phyloP scores from a whole-genome alignment of 2,888 invertebrate genomes.

The Heliconius aoede region DNA sequence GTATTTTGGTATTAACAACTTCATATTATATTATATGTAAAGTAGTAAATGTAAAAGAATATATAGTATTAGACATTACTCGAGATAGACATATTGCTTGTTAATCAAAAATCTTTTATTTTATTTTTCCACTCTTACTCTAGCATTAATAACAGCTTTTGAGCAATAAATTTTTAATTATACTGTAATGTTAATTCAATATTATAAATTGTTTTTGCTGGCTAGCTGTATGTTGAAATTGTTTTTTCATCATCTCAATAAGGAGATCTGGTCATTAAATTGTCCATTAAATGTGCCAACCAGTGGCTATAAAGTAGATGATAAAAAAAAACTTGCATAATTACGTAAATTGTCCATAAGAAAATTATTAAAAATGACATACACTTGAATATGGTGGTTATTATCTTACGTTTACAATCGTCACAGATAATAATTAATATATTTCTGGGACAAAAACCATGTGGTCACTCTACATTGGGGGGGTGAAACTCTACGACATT shows the following conservation, averaged over 20 bases:
- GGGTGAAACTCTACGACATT: slow-evolving; percentile 88
- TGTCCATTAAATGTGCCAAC: slow-evolving; percentile 7
- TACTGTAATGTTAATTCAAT: neutral
- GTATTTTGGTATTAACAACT: neutral
- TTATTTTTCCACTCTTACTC: neutral
- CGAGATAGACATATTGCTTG: neutral
- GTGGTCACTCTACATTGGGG: slow-evolving; percentile 69
- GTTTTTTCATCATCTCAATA: neutral
- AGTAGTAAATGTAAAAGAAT: too few relatives aligned
- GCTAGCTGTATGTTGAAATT: neutral
- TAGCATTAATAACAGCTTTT: neutral
- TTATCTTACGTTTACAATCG: neutral
- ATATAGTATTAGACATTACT: neutral
- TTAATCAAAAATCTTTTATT: neutral
- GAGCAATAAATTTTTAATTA: slow-evolving; percentile 1
- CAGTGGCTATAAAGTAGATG: neutral
- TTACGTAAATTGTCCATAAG: slow-evolving; percentile 19
- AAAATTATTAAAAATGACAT: slow-evolving; percentile 16
- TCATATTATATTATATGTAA: too few relatives aligned
- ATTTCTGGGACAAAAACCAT: slow-evolving; percentile 45
- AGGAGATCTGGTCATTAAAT: slow-evolving; percentile 12
- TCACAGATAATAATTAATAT: slow-evolving; percentile 13
- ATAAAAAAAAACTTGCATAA: slow-evolving; percentile 4
- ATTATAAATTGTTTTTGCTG: slow-evolving; percentile 6
- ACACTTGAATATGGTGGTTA: neutral